Evolutionary conservation across 1,140 invertebrate species (phyloP).

Genomic region (Pseudomyrmex cubaensis): DNA sequence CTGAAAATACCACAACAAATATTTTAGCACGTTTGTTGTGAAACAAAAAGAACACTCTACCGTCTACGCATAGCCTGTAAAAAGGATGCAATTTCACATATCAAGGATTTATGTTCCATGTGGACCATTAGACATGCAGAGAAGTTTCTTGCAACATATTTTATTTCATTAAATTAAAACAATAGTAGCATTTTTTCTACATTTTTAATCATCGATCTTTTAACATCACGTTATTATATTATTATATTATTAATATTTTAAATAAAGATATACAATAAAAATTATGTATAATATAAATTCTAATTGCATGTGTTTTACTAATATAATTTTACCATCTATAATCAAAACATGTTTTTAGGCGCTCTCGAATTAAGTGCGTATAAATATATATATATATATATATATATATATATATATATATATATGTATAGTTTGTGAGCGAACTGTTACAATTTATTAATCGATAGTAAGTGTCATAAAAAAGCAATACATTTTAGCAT

Average conservation of each 20-base stretch:
- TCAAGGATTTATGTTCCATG: conserved; percentile 40
- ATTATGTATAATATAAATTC: not conserved
- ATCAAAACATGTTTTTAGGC: not conserved
- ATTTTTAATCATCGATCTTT: not conserved
- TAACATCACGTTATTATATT: conserved; percentile 2
- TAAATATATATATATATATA: not conserved
- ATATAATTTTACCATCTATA: not conserved
- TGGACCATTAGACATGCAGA: no score
- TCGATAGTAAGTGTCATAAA: no score
- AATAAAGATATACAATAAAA: conserved; percentile 4
- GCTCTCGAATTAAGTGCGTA: not conserved
- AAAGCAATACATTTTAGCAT: not conserved
- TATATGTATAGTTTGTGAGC: no score
- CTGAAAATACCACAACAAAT: conserved; percentile 80
- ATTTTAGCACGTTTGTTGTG: conserved; percentile 40
- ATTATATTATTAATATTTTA: conserved; percentile 6
- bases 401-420: no score
- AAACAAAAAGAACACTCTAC: not conserved
- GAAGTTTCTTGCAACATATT: conserved; percentile 25
- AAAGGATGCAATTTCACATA: conserved; percentile 3
- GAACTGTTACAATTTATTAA: no score
- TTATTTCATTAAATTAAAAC: conserved; percentile 20
- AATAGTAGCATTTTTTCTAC: conserved; percentile 17
- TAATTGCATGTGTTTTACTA: not conserved
- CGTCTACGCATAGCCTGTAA: not conserved